These are phyloP conservation scores for Omphaloscelis lunosa DNA, from an alignment of 2,888 invertebrate genomes.

Conservation along the genomic window DNA sequence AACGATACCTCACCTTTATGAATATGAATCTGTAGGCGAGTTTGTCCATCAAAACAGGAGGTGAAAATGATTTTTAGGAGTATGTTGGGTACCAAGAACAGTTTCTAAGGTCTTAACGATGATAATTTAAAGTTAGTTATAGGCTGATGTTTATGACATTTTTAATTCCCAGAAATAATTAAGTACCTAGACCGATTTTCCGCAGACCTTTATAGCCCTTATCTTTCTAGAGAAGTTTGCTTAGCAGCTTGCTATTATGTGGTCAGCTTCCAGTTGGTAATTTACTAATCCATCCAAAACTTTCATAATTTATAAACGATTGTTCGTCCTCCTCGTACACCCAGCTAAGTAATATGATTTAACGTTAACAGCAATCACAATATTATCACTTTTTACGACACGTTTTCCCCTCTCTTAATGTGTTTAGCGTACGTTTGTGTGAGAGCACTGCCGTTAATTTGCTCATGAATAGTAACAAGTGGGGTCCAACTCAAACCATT, in stretches of 20 bases:
- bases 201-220: background rate
- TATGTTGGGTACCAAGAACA: background rate
- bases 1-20: background rate
- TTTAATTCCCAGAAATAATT: background rate
- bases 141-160: background rate
- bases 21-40: background rate
- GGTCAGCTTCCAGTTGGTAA: background rate
- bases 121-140: background rate
- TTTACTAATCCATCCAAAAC: background rate
- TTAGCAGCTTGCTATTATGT: background rate
- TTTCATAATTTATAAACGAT: background rate
- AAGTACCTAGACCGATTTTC: background rate
- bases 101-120: background rate
- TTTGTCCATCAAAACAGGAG: background rate
- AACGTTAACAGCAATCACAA: slow-evolving; percentile 65
- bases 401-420: slow-evolving; percentile 68
- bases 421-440: slow-evolving; percentile 71
- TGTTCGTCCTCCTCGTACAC: slow-evolving; percentile 11
- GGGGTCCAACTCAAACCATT: slow-evolving; percentile 78
- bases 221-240: background rate
- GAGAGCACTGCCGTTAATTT: slow-evolving; percentile 81
- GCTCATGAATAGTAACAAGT: slow-evolving; percentile 87
- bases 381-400: slow-evolving; percentile 67
- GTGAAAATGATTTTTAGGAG: background rate
- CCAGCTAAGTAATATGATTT: slow-evolving; percentile 50